Percentiles rank a stretch among this genome's conserved stretches.
phyloP scores from a whole-genome alignment of 2,113 vertebrate genomes.

The Salvelinus fontinalis region DNA sequence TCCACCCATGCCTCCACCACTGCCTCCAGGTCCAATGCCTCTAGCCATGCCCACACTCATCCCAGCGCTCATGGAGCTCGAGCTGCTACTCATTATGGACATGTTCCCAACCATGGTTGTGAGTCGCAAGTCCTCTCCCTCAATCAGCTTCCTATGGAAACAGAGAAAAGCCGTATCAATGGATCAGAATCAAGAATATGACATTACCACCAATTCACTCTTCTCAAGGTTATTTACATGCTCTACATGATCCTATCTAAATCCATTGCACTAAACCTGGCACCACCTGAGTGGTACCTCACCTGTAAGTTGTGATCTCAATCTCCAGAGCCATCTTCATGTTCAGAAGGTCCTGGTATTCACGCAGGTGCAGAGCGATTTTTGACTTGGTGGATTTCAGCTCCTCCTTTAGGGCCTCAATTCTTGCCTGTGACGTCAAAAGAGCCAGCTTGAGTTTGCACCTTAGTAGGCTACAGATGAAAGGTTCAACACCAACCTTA shows the following conservation, averaged over 20 bases:
- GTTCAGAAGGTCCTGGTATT: constrained; percentile 78
- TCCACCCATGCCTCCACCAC: constrained; percentile 4
- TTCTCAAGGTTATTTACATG: too few species aligned
- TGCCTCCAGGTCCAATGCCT: not conserved
- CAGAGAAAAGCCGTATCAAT: constrained; percentile 7
- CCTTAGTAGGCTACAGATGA: not conserved
- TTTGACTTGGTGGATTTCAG: constrained; percentile 71
- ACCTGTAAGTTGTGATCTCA: constrained; percentile 80
- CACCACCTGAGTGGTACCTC: not conserved
- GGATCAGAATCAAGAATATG: too few species aligned
- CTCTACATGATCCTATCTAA: not conserved
- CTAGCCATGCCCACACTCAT: constrained; percentile 23
- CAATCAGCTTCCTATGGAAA: constrained; percentile 71
- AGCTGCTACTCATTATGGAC: constrained; percentile 56
- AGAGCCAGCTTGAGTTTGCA: not conserved
- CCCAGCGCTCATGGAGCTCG: constrained; percentile 21
- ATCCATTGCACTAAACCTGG: not conserved
- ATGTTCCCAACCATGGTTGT: constrained; percentile 65
- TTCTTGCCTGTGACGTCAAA: constrained; percentile 50
- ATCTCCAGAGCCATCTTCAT: constrained; percentile 79
- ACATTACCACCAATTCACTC: too few species aligned
- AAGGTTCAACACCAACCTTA: not conserved
- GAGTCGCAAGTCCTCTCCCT: constrained; percentile 76
- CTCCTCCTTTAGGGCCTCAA: constrained; percentile 62
- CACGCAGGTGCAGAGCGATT: constrained; percentile 72